Conservation (phyloP, 2,888 invertebrate species). For the Diadegma fenestrale region DNA sequence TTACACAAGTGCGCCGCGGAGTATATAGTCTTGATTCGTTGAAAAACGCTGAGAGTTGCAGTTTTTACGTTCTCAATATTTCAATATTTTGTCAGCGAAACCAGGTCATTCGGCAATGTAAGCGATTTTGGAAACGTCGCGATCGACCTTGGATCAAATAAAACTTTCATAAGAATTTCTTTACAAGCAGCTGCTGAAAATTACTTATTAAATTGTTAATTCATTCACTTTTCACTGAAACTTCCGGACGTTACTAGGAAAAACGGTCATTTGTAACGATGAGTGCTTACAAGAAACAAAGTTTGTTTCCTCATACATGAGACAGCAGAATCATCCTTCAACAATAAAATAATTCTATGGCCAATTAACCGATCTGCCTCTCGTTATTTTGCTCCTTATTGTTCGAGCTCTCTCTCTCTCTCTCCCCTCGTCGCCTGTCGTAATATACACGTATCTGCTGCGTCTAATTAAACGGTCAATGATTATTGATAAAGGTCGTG, state of each 20-base stretch:
- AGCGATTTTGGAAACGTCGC: background rate
- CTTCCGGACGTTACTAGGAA: background rate
- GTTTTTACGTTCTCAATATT: background rate
- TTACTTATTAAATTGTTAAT: background rate
- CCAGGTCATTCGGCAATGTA: background rate
- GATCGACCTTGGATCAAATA: background rate
- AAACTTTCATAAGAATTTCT: background rate
- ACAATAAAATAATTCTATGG: constrained; percentile 53
- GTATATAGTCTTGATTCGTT: background rate
- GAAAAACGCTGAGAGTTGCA: background rate
- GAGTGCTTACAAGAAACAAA: background rate
- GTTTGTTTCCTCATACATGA: constrained; percentile 5
- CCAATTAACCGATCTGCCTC: constrained; percentile 61
- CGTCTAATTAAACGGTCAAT: constrained; percentile 67
- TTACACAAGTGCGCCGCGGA: background rate
- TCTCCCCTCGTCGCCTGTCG: background rate
- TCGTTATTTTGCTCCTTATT: constrained; percentile 23
- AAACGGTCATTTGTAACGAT: background rate
- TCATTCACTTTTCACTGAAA: background rate
- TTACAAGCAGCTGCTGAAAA: background rate
- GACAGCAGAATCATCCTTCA: constrained; percentile 33
- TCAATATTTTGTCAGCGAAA: background rate
- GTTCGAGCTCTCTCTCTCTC: background rate
- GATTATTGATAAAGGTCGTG: constrained; percentile 66
- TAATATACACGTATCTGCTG: constrained; percentile 41